Evolutionary conservation across 2,888 invertebrate genomes (phyloP).

Genomic region (Acrobasis consociella): DNA sequence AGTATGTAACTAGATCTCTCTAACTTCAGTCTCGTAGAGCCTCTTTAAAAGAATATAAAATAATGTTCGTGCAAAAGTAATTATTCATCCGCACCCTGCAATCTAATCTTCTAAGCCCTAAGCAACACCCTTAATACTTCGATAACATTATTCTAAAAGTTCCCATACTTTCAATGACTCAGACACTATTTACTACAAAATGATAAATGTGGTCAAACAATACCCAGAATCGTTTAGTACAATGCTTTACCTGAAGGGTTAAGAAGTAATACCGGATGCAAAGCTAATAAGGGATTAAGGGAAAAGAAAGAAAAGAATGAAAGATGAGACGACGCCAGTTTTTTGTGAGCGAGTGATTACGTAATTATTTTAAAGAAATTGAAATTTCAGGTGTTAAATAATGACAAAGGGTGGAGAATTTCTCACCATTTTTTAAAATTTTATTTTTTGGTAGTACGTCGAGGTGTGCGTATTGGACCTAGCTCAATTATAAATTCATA

Average conservation of each 20-base stretch:
- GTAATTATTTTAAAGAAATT: neutral
- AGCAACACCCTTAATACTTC: neutral
- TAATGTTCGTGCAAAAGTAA: too few relatives aligned
- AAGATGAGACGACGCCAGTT: slow-evolving; percentile 28
- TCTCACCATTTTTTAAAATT: neutral
- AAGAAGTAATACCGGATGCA: slow-evolving; percentile 47
- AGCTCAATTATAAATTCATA: neutral
- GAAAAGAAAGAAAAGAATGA: slow-evolving; percentile 32
- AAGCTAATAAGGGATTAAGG: slow-evolving; percentile 46
- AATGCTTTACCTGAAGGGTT: slow-evolving; percentile 45
- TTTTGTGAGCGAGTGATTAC: neutral
- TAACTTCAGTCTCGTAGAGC: too few relatives aligned
- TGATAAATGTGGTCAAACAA: slow-evolving; percentile 49
- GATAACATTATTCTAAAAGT: slow-evolving; percentile 6
- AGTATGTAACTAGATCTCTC: too few relatives aligned
- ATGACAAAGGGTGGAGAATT: neutral
- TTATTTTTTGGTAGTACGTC: neutral
- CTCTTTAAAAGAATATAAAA: too few relatives aligned
- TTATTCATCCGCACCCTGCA: too few relatives aligned
- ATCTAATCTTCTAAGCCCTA: neutral
- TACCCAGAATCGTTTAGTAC: slow-evolving; percentile 54
- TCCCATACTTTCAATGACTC: slow-evolving; percentile 8
- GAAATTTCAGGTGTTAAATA: neutral
- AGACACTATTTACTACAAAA: slow-evolving; percentile 30
- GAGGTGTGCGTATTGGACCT: neutral